Evolutionary conservation across 2,888 invertebrate genomes (phyloP), one percentile per base, ranked within the genome.

Genomic region (Hirudinaria manillensis): DNA sequence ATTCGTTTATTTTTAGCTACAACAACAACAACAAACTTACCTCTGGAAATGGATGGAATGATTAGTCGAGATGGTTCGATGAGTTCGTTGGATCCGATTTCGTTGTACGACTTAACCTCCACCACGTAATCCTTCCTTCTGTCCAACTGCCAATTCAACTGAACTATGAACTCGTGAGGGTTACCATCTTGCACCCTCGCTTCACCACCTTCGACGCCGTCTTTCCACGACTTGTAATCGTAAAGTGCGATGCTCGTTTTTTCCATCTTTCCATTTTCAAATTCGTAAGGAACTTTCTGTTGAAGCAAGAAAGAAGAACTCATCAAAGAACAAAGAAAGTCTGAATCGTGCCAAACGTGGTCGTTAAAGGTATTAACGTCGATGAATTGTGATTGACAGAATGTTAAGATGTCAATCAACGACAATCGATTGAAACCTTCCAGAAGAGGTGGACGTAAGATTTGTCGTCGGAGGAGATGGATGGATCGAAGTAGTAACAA

Each of bases 381-480:
- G 13, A n/a, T 29, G 10, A 27, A 61, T 16, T 24, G 1, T 61
- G 24, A 61, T 21, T 7, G n/a, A 27, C n/a, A 16, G n/a, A 45
- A 45, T 45, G 10, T 10, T 45, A 1, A 45, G 45, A 16, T 45
- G 45, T 7, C 19, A 61, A 10, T 27, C n/a, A 61, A 1, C 10
- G 61, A 61, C 13, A 13, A 61, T 27, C 13, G 29, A 27, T 27
- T 27, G 7, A 7, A 61, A 61, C 61, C 61, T 61, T 61, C 61
- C 61, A 61, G 29, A 61, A 61, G 61, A 61, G 13, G 61, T 61
- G 24, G 29, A 61, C 29, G 61, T 27, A 61, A 61, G 61, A 24
- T n/a, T 61, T 24, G 7, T 19, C 61, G 10, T 27, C 29, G 1
- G 24, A 10, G 10, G 24, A 24, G 24, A 61, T 29, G 29, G 61